Evolutionary conservation across 53 echinoderm and acorn worm genomes (phyloP), one percentile per base, ranked within the genome.

Genomic region (Crossaster papposus): DNA sequence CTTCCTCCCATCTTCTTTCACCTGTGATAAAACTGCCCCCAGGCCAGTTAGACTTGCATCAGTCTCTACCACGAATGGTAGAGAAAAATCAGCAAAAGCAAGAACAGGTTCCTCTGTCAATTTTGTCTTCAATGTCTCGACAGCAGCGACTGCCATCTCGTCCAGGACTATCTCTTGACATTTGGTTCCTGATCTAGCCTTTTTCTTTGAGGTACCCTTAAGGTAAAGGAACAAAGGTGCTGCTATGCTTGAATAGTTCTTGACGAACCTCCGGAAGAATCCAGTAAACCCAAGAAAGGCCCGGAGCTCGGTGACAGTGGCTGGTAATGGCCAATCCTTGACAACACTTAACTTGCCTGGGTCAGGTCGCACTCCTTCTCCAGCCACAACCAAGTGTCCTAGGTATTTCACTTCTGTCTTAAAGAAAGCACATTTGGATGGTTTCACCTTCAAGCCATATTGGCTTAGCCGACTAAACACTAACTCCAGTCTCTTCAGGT

Each of bases 41-140:
- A 36, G 77, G 9, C 92, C 89, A 24, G 18, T n/a, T 8, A 29
- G 5, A 90, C 79, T 90, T 3, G 91, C 91, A 80, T 93, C 81
- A 11, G 93, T 93, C 80, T 94, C 89, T 12, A 91, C 72, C 10
- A 36, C 54, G 73, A 91, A 93, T 14, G 88, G 92, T 2, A 35
- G 30, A 70, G 65, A 79, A 54, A 65, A 89, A 22, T 91, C 94
- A 36, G 89, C 88, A 62, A 91, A 91, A 14, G 83, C 85, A 30
- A 93, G 79, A 29, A 90, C 75, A 0, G 89, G 92, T 64, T 86
- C 82, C 23, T 55, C 36, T 23, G 81, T 79, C 51, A 93, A 51
- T 51, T 31, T 31, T 10, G 63, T 70, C 52, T 83, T 93, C 30
- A 90, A n/a, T 10, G n/a, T 44, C 30, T 71, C 50, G 70, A 93